Evolutionary conservation across 2,888 invertebrate species (phyloP).

Genomic region (Thumatha senex): DNA sequence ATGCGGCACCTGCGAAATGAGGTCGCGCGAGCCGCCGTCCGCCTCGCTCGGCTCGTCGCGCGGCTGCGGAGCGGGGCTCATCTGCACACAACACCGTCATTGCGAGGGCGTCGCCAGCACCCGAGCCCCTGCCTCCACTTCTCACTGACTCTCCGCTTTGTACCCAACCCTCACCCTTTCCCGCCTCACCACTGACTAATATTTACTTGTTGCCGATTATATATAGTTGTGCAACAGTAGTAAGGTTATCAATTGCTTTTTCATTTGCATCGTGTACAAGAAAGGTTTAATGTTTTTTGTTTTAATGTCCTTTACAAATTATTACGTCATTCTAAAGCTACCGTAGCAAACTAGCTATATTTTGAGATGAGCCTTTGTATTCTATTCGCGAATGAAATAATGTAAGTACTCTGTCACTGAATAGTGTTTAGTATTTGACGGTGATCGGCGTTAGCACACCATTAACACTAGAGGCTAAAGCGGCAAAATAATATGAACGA

Average conservation of each 20-base stretch:
- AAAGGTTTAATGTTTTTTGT: conserved; percentile 21
- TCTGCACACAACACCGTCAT: conserved; percentile 81
- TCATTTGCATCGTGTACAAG: conserved; percentile 20
- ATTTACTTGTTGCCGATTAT: conserved; percentile 33
- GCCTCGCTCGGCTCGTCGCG: conserved; percentile 72
- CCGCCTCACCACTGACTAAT: conserved; percentile 38
- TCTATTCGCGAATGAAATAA: conserved; percentile 24
- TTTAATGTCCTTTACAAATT: conserved; percentile 36
- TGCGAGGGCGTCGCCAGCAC: conserved; percentile 70
- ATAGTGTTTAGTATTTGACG: conserved; percentile 15
- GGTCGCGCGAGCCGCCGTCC: conserved; percentile 74
- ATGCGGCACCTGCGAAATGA: conserved; percentile 79
- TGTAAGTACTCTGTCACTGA: conserved; percentile 17
- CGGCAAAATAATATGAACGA: conserved; percentile 73
- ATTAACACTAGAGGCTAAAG: conserved; percentile 70
- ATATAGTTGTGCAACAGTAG: conserved; percentile 35
- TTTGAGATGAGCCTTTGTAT: conserved; percentile 27
- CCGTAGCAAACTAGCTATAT: conserved; percentile 11
- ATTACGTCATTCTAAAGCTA: conserved; percentile 9
- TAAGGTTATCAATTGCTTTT: conserved; percentile 21
- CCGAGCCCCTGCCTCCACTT: conserved; percentile 75
- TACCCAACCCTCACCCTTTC: conserved; percentile 36
- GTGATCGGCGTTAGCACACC: conserved; percentile 60
- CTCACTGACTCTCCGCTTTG: conserved; percentile 79
- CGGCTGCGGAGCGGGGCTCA: conserved; percentile 80